A percentile compares a stretch with the other conserved stretches of the same genome.
Evolutionary conservation across 2,888 invertebrate genomes (phyloP).

Genomic region (Gastrophysa polygoni): DNA sequence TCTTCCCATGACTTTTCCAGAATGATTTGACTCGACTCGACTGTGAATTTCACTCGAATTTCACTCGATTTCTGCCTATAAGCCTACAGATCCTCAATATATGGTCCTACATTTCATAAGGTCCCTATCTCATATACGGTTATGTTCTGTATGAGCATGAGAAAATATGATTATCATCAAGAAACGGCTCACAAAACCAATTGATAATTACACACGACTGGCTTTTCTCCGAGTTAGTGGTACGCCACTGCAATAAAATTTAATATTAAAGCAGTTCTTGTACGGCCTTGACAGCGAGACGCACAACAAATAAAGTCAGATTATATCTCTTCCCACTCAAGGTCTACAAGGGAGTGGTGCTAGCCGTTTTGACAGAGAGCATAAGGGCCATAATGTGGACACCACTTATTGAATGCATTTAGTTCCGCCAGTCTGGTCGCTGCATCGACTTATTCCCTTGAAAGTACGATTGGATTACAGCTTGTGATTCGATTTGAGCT

Average conservation of each 20-base stretch:
- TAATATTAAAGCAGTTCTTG: conserved; percentile 37
- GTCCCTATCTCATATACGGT: too few species aligned
- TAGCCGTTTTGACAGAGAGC: conserved; percentile 22
- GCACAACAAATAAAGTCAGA: conserved; percentile 48
- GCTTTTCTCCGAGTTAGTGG: too few species aligned
- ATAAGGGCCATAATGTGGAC: conserved; percentile 39
- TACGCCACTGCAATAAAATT: conserved; percentile 31
- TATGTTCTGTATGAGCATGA: too few species aligned
- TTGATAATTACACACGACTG: too few species aligned
- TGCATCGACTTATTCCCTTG: conserved; percentile 14
- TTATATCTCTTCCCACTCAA: conserved; percentile 50
- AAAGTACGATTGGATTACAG: conserved; percentile 11
- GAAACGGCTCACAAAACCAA: too few species aligned
- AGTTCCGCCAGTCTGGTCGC: conserved; percentile 41
- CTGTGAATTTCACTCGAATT: too few species aligned
- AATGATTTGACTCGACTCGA: too few species aligned
- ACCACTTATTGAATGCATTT: conserved; percentile 37
- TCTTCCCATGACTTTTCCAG: too few species aligned
- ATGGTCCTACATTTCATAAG: too few species aligned
- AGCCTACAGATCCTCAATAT: too few species aligned
- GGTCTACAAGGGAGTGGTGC: conserved; percentile 40
- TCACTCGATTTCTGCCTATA: too few species aligned
- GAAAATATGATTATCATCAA: too few species aligned
- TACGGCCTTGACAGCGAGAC: conserved; percentile 45
- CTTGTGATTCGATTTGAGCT: not conserved